These are phyloP conservation scores for Drosophila mayaguana DNA, from an alignment of 2,888 invertebrate species.

Conservation along the genomic window DNA sequence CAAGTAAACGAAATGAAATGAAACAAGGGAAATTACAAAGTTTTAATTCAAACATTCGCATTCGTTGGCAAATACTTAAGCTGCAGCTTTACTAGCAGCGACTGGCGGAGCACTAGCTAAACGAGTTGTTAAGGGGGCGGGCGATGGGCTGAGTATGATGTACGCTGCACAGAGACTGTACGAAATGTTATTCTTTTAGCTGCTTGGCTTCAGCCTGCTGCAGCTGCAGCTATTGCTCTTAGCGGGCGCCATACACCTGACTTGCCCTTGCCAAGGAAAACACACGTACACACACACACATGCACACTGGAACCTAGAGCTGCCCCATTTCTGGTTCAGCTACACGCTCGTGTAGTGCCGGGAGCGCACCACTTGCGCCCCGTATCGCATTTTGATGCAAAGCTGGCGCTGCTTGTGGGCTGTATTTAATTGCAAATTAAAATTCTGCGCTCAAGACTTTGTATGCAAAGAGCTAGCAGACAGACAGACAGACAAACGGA, in stretches of 20 bases:
- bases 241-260: conserved; percentile 44
- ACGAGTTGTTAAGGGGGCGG: no score
- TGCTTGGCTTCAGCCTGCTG: conserved; percentile 34
- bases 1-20: conserved; percentile 79
- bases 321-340: conserved; percentile 2
- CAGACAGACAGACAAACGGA: not conserved
- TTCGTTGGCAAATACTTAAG: conserved; percentile 76
- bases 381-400: conserved; percentile 73
- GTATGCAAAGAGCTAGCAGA: conserved; percentile 68
- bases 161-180: conserved; percentile 51
- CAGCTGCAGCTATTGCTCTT: conserved; percentile 26
- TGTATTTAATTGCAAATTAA: conserved; percentile 84
- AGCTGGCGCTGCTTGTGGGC: conserved; percentile 76
- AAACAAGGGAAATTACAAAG: conserved; percentile 81
- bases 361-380: conserved; percentile 35
- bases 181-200: conserved; percentile 60
- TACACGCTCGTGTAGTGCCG: conserved; percentile 16
- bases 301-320: not conserved
- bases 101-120: not conserved
- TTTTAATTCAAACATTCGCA: conserved; percentile 80
- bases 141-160: not conserved
- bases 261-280: conserved; percentile 17
- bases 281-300: conserved; percentile 6
- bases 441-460: conserved; percentile 82
- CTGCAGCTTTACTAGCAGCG: conserved; percentile 57